A percentile compares a stretch with the other conserved stretches of the same genome.
phyloP scores from a whole-genome alignment of 2,888 invertebrate species.

The Troides helena region DNA sequence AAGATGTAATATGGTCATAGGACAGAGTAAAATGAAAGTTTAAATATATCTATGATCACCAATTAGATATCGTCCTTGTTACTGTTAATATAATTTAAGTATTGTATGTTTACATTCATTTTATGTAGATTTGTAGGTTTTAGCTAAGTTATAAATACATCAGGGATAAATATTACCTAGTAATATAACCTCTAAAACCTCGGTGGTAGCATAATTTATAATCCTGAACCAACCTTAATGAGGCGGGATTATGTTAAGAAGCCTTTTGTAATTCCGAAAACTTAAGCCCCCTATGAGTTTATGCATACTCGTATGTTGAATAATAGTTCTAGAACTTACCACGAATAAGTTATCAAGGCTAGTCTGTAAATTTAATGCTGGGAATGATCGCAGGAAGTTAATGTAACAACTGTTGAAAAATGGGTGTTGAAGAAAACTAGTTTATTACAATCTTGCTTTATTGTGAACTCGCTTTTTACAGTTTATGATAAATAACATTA shows the following conservation, averaged over 20 bases:
- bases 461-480: constrained; percentile 1
- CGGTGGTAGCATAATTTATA: neutral
- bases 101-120: too few relatives aligned
- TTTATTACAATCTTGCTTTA: neutral
- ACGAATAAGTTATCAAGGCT: neutral
- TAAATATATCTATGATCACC: too few relatives aligned
- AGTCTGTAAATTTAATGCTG: neutral
- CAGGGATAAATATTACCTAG: neutral
- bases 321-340: neutral
- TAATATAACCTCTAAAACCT: neutral
- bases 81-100: too few relatives aligned
- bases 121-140: too few relatives aligned
- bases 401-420: neutral
- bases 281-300: neutral
- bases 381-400: neutral
- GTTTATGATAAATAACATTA: neutral
- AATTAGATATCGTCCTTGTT: too few relatives aligned
- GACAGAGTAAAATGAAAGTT: too few relatives aligned
- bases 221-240: neutral
- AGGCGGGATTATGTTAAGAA: neutral
- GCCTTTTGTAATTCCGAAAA: constrained; percentile 6
- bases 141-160: neutral
- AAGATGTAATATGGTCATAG: too few relatives aligned
- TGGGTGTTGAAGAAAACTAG: neutral
- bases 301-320: neutral